Base-by-base conservation (phyloP, 2,888 invertebrate genomes). In the Melieria crassipennis region DNA sequence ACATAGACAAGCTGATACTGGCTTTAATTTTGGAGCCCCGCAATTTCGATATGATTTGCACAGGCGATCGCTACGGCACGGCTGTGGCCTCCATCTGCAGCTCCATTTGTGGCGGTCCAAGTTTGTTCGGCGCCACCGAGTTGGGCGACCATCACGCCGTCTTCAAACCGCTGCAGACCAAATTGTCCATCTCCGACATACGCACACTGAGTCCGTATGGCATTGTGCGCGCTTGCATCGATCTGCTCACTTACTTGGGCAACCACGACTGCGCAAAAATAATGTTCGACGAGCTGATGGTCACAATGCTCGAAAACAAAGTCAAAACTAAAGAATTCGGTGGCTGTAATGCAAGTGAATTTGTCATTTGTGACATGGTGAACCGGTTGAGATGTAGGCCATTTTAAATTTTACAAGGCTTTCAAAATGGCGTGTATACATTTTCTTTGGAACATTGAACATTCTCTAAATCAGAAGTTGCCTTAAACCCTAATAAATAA, bases 91-190 rank as follows among this genome's bases (percentile, higher is more conserved):
- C 84, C 45, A 78, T 83, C 10, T 72, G 73, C 42, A 79, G 80
- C 13, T 79, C 77, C 0, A 78, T 84, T 30, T 82, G 83, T 46
- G 84, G 84, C 6, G 83, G 84, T 16, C 78, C 80, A 4, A 80
- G 79, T 72, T 77, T 84, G 2, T 84, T 83, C 55, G 79, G 79
- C 5, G 74, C 80, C 5, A 77, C 73, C 5, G 84, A 82, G 60
- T 65, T 77, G n/a, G 82, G 83, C 0, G 78, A 81, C 4, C 63
- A 78, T 61, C 80, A 82, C 71, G 84, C 83, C 3, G 77, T 84
- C 0, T 84, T 83, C 48, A 84, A 84, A 75, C 84, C 84, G 0
- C 75, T 84, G n/a, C 79, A 84, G 71, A 81, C 80, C 1, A 81
- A 81, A 6, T 74, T 83, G 0, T 83, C 83, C 9, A 61, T 84